Evolutionary conservation across 2,888 invertebrate species (phyloP).

Genomic region (Ichneumoninae sp.): DNA sequence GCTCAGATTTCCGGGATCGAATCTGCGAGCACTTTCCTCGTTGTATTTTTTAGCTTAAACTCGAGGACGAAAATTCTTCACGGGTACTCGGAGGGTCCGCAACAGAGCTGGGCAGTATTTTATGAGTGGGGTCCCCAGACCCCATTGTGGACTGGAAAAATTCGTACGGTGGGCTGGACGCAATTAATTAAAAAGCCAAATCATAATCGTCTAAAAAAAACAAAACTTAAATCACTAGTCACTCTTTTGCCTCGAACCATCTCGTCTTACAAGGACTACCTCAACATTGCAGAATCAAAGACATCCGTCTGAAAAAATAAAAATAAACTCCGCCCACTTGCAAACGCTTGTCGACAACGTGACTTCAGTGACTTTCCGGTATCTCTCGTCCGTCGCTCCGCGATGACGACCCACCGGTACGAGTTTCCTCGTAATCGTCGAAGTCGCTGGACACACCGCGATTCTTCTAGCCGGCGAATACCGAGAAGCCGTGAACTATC

Average conservation of each 20-base stretch:
- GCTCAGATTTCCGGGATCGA: neutral
- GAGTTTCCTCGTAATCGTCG: neutral
- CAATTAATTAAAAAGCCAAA: too few species aligned
- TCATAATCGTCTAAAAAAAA: neutral
- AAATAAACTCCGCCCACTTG: neutral
- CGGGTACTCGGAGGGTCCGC: too few species aligned
- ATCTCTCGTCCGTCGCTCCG: neutral
- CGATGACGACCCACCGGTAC: neutral
- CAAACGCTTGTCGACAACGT: neutral
- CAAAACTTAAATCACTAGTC: neutral
- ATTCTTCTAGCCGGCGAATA: neutral
- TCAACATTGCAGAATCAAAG: neutral
- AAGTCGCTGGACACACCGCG: constrained; percentile 1
- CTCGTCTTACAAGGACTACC: neutral
- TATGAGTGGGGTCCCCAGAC: too few species aligned
- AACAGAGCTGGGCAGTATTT: too few species aligned
- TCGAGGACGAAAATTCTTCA: neutral
- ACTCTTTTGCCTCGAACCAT: neutral
- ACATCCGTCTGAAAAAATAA: neutral
- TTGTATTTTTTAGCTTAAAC: neutral
- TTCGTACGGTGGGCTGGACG: too few species aligned
- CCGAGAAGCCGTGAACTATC: constrained; percentile 4
- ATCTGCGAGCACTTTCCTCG: too few species aligned
- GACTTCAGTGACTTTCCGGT: neutral
- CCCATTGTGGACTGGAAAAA: too few species aligned